Percentiles rank a stretch among this genome's conserved stretches.
Evolutionary conservation across 1,140 invertebrate genomes (phyloP).

Genomic region (Atta texana): DNA sequence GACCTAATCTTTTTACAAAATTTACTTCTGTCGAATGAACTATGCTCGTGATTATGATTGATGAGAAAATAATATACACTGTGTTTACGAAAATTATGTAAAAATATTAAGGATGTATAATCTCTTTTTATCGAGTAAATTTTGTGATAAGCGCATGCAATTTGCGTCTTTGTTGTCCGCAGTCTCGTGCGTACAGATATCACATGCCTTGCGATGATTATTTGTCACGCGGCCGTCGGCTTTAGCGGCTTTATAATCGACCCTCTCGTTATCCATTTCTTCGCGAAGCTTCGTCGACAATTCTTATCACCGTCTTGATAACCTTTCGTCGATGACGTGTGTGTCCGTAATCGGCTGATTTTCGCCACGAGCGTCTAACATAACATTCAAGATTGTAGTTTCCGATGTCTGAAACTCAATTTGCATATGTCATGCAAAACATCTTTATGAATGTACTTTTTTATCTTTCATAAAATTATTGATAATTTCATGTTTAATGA

Average conservation of each 20-base stretch:
- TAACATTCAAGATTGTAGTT: neutral
- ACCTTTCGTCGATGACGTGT: conserved; percentile 38
- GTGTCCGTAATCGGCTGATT: conserved; percentile 20
- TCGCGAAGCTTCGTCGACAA: conserved; percentile 36
- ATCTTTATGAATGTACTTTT: neutral
- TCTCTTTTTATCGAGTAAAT: conserved; percentile 12
- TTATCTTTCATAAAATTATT: conserved; percentile 3
- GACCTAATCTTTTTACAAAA: neutral
- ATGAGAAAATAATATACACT: neutral
- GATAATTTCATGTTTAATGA: conserved; percentile 10
- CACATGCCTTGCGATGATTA: conserved; percentile 67
- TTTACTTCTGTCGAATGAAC: neutral
- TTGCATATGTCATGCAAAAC: neutral
- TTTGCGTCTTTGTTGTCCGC: neutral
- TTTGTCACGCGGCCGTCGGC: conserved; percentile 46
- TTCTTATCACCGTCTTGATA: conserved; percentile 40
- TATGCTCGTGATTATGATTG: neutral
- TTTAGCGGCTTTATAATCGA: conserved; percentile 52
- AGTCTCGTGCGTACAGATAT: conserved; percentile 47
- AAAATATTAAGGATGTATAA: neutral
- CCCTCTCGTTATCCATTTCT: conserved; percentile 63
- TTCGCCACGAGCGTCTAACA: conserved; percentile 18
- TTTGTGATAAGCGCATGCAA: neutral
- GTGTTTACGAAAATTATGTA: neutral
- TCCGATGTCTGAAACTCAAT: conserved; percentile 46